Base-by-base conservation (phyloP, 2,888 invertebrate species). In the Ichneumoninae sp. region DNA sequence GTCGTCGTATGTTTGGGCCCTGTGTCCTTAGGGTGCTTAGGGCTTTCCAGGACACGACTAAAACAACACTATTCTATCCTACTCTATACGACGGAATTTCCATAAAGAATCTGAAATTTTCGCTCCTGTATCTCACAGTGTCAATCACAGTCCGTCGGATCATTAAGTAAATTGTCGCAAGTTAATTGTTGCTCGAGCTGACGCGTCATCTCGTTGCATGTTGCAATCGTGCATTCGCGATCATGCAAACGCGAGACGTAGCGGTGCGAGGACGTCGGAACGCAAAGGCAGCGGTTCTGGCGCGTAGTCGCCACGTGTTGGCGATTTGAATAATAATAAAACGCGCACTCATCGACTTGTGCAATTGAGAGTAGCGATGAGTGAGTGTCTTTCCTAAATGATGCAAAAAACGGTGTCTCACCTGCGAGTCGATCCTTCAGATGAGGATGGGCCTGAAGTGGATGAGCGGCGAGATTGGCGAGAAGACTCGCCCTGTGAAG, bases 381-480 rank as follows among this genome's bases (percentile, higher is more conserved):
- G 57, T 19, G 7, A 22, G 57, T 26, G 47, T 70, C 1, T 13
- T 50, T 13, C n/a, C 71, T 19, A 80, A 78, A 71, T 78, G 60
- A 68, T 47, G 36, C 6, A 26, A 72, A 16, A 16, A 8, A 10
- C 40, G 30, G 3, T 4, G 22, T 86, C 89, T 88, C 85, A 93
- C 93, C 93, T 85, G 93, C 92, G 19, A 93, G 87, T 81, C 93
- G 89, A 83, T 93, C 93, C 87, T 93, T 93, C 6, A 93, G 91
- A 86, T 93, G 93, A 3, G 93, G 93, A 87, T 93, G 93, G 10
- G 90, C 91, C 86, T 93, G 93, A 16, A 93, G 90, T 26, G 93
- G 93, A 86, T 93, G 93, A 2, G 91, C 92, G 3, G 93, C 93
- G 6, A 93, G 90, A 86, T 93, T 93, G n/a, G 93, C 93, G 16